Evolutionary conservation across 2,113 vertebrate species (phyloP), one percentile per base, ranked within the genome.

Genomic region (Junco hyemalis): DNA sequence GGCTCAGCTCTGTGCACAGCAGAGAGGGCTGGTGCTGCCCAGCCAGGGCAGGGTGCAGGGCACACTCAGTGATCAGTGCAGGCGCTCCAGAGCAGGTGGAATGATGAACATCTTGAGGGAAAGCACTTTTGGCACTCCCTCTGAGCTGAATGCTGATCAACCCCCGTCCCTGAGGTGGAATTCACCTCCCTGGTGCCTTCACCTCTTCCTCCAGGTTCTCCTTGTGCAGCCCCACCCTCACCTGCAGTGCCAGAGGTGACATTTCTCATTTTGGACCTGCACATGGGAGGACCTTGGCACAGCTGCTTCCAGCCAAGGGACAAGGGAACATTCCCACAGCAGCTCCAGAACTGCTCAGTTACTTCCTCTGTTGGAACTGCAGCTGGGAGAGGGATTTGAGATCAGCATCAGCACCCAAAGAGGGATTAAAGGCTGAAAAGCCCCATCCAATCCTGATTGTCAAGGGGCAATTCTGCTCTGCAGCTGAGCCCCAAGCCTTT

Each of bases 381-480:
- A 82, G 38, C 17, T 6, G 9, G 57, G 40, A 81, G 54, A 38
- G 9, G 10, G 22, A 11, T 44, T 35, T 69, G 81, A 40, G 68
- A 15, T 42, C 53, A 83, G 22, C 25, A 38, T 22, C 7, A 29
- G 59, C 47, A 77, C 15, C 13, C 12, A 12, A 8, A 51, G 26
- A 23, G 38, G 14, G 14, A n/a, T 2, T 8, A 6, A 36, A n/a
- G 50, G 24, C 69, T 15, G 24, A 31, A 50, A 79, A 24, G 0
- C 1, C 15, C 9, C 33, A 31, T 35, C 12, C n/a, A 26, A 0
- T 44, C 21, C 13, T 31, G 19, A 4, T 23, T 54, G 40, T 11
- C 17, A 20, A 50, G 78, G 35, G 45, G 20, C 10, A 57, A 4
- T 66, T n/a, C 56, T 29, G 14, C 14, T 57, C 69, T 63, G 74